Evolutionary conservation across 1,140 invertebrate species (phyloP).

Genomic region (Teleopsis dalmanni): DNA sequence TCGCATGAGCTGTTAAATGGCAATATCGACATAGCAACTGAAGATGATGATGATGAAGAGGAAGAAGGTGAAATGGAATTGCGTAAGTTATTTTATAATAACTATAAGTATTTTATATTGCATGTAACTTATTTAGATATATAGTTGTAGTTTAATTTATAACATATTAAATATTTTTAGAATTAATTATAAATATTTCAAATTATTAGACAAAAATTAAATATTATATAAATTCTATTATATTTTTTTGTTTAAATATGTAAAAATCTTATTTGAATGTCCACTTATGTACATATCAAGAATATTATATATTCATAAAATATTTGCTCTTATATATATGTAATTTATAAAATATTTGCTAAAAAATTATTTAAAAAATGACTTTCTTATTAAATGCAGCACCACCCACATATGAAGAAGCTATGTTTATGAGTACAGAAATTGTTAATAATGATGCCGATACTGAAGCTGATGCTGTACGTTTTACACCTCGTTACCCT

Average conservation of each 20-base stretch:
- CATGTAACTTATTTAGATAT: no score
- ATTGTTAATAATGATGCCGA: slow-evolving; percentile 37
- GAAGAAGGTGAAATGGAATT: slow-evolving; percentile 21
- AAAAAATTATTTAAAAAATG: not conserved
- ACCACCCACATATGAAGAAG: slow-evolving; percentile 38
- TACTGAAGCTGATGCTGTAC: slow-evolving; percentile 27
- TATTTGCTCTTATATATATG: no score
- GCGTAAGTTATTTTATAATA: slow-evolving; percentile 20
- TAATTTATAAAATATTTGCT: no score
- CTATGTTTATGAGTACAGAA: slow-evolving; percentile 38
- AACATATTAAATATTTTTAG: not conserved
- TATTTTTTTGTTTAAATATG: not conserved
- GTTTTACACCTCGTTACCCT: slow-evolving; percentile 35
- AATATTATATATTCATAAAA: no score
- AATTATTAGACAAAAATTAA: not conserved
- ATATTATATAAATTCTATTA: not conserved
- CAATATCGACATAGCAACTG: slow-evolving; percentile 16
- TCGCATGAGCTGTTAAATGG: slow-evolving; percentile 15
- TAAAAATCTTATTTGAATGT: no score
- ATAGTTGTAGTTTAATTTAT: not conserved
- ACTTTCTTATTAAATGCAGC: slow-evolving; percentile 15
- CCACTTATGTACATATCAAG: no score
- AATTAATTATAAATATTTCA: not conserved
- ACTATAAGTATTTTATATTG: no score
- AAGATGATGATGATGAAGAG: slow-evolving; percentile 30